A percentile compares a stretch with the other conserved stretches of the same genome.
Conservation (phyloP, 1,140 invertebrate species). For the Subanguina moxae region DNA sequence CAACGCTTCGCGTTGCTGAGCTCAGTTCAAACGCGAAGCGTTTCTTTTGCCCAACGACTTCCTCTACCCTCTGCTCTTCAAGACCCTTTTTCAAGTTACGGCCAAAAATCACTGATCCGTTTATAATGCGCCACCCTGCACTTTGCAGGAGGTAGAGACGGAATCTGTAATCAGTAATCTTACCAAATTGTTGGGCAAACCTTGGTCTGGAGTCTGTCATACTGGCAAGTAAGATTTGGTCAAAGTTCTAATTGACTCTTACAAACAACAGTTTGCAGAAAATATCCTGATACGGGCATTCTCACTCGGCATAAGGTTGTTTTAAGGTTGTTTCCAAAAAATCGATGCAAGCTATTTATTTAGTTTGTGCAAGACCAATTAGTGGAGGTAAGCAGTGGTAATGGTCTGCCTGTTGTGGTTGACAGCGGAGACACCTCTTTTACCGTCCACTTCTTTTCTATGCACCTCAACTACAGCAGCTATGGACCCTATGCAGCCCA, state of each 20-base stretch:
- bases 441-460: constrained; percentile 11
- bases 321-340: neutral
- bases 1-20: too few relatives aligned
- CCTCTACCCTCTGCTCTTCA: too few relatives aligned
- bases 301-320: constrained; percentile 6
- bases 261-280: neutral
- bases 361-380: neutral
- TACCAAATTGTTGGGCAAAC: neutral
- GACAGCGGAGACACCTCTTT: neutral
- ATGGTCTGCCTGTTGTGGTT: neutral
- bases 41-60: too few relatives aligned
- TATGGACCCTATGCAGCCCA: constrained; percentile 5
- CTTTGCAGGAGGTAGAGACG: constrained; percentile 4
- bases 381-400: neutral
- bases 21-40: too few relatives aligned
- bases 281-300: neutral
- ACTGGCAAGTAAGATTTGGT: neutral
- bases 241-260: too few relatives aligned
- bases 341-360: neutral
- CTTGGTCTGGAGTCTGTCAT: neutral
- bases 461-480: constrained; percentile 8
- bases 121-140: too few relatives aligned
- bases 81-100: neutral
- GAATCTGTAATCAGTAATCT: neutral
- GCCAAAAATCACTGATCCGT: too few relatives aligned